These are phyloP conservation scores for Umimayanthus chanpuru DNA, from an alignment of 92 coral and sea anemone genomes.

Conservation along the genomic window DNA sequence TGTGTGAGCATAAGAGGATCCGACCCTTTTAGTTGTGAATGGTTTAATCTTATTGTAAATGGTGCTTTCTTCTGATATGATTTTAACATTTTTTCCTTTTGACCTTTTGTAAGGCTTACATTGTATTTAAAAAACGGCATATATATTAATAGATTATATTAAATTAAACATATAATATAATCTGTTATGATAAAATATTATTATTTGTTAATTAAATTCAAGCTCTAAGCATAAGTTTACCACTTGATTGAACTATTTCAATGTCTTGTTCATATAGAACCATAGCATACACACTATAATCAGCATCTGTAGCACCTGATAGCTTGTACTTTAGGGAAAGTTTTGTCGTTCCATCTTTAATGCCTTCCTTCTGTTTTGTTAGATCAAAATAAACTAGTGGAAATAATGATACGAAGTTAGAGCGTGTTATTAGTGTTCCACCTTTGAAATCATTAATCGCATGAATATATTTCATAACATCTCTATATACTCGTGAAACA, in stretches of 20 bases:
- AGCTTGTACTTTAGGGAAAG: background rate
- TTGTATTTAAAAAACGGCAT: background rate
- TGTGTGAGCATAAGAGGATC: conserved; percentile 41
- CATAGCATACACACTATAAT: background rate
- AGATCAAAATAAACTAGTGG: conserved; percentile 20
- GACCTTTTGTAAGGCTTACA: conserved; percentile 9
- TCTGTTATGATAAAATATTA: no score
- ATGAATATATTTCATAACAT: background rate
- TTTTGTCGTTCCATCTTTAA: conserved; percentile 22
- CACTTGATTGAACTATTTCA: background rate
- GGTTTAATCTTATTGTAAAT: background rate
- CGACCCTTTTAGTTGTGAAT: background rate
- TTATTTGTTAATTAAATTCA: background rate
- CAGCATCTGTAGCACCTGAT: background rate
- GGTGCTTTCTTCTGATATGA: background rate
- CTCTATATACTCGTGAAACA: background rate
- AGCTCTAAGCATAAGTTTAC: background rate
- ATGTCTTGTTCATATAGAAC: conserved; percentile 15
- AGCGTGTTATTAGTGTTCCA: background rate
- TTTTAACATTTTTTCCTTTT: conserved; percentile 18
- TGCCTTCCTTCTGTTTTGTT: conserved; percentile 9
- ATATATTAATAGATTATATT: no score
- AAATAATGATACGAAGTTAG: background rate
- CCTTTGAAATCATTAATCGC: conserved; percentile 33
- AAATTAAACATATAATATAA: no score